A percentile compares a stretch with the other conserved stretches of the same genome.
Conservation (phyloP, 2,888 invertebrate genomes). For the Zygaena filipendulae region DNA sequence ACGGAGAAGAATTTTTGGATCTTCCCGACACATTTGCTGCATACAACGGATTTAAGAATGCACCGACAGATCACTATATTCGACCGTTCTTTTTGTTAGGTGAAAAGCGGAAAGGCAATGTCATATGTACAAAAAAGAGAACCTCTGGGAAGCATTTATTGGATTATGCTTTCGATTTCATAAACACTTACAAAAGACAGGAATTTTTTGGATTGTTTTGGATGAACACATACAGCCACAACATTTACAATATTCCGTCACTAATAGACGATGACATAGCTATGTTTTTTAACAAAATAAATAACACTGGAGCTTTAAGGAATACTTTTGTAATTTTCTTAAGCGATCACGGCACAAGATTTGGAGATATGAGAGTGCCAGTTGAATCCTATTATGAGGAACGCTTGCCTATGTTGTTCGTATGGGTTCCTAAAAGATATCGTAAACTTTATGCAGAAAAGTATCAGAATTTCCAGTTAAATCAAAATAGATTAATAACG, state of each 20-base stretch:
- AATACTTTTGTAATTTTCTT: constrained; percentile 76
- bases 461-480: constrained; percentile 67
- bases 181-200: constrained; percentile 64
- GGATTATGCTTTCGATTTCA: constrained; percentile 73
- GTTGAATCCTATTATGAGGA: constrained; percentile 83
- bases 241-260: constrained; percentile 71
- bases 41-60: constrained; percentile 71
- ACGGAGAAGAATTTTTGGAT: constrained; percentile 76
- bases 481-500: constrained; percentile 75
- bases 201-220: constrained; percentile 80
- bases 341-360: constrained; percentile 83
- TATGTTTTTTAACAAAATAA: constrained; percentile 63
- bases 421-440: constrained; percentile 74
- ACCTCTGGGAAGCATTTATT: constrained; percentile 74
- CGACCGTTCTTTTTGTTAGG: constrained; percentile 78
- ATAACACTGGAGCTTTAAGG: constrained; percentile 62
- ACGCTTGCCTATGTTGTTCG: constrained; percentile 77
- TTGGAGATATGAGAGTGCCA: constrained; percentile 73
- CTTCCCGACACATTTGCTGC: constrained; percentile 73
- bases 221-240: constrained; percentile 80
- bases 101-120: constrained; percentile 48
- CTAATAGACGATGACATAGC: constrained; percentile 71
- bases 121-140: constrained; percentile 46
- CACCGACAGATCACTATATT: constrained; percentile 84
- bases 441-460: constrained; percentile 60